Conservation (phyloP, 2,888 invertebrate species). For the Heteropelma amictum region DNA sequence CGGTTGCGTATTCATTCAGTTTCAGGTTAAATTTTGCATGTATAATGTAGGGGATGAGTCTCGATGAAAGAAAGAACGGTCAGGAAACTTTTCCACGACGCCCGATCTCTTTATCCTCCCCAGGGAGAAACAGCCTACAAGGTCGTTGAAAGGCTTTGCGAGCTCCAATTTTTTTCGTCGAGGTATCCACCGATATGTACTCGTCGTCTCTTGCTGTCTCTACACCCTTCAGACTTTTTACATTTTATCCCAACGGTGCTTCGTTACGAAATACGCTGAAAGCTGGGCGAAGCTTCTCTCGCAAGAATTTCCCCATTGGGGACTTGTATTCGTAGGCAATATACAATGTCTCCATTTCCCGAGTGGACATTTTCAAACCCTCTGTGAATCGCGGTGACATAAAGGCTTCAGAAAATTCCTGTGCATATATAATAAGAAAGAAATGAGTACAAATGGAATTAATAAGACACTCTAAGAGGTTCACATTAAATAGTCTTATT, state of each 20-base stretch:
- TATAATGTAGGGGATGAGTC: background rate
- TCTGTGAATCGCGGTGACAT: background rate
- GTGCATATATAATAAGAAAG: no score
- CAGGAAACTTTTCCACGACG: constrained; percentile 27
- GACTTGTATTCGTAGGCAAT: constrained; percentile 2
- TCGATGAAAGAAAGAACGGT: constrained; percentile 4
- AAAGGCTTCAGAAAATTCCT: constrained; percentile 5
- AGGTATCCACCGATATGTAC: constrained; percentile 21
- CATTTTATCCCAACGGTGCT: background rate
- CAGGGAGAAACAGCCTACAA: background rate
- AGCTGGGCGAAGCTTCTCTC: background rate
- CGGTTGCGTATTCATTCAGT: background rate
- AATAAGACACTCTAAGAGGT: no score
- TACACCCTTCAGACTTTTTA: background rate
- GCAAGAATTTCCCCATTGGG: background rate
- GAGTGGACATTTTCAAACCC: background rate
- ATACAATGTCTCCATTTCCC: constrained; percentile 8
- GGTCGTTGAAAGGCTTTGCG: constrained; percentile 17
- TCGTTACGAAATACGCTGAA: constrained; percentile 28
- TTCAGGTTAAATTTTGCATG: background rate
- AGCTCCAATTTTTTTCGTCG: constrained; percentile 5
- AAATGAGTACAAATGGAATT: no score
- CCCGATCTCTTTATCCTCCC: constrained; percentile 2
- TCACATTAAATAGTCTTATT: no score
- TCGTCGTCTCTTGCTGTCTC: background rate